Evolutionary conservation across 2,888 invertebrate genomes (phyloP).

Genomic region (Tiliacea aurago): DNA sequence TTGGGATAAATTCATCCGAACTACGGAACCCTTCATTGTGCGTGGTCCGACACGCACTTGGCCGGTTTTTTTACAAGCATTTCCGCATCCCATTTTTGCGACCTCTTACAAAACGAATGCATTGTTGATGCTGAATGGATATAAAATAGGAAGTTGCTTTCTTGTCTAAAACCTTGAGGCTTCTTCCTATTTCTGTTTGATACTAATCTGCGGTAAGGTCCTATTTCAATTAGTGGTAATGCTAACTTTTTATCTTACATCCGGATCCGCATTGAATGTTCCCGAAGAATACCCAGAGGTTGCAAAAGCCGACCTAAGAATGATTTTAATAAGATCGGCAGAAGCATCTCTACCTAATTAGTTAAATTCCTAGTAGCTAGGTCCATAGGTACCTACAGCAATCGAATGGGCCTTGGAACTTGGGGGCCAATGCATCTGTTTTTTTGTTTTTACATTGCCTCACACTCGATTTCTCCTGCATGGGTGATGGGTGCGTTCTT

Average conservation of each 20-base stretch:
- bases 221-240: slow-evolving; percentile 3
- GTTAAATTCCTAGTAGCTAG: background rate
- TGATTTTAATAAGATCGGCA: background rate
- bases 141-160: slow-evolving; percentile 59
- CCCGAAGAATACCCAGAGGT: background rate
- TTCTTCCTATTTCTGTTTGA: slow-evolving; percentile 52
- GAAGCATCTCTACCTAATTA: background rate
- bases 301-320: background rate
- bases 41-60: no score
- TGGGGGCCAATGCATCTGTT: background rate
- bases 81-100: slow-evolving; percentile 29
- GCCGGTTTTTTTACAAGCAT: slow-evolving; percentile 3
- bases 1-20: no score
- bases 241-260: slow-evolving; percentile 11
- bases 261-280: slow-evolving; percentile 23
- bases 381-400: background rate
- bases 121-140: slow-evolving; percentile 43
- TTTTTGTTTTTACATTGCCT: background rate
- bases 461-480: background rate
- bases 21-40: no score
- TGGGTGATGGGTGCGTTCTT: background rate
- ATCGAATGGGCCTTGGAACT: background rate
- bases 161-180: slow-evolving; percentile 55
- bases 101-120: slow-evolving; percentile 23
- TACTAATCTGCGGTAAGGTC: slow-evolving; percentile 7